Evolutionary conservation across 2,888 invertebrate genomes (phyloP), one percentile per base, ranked within the genome.

Genomic region (Machimus rusticus): DNA sequence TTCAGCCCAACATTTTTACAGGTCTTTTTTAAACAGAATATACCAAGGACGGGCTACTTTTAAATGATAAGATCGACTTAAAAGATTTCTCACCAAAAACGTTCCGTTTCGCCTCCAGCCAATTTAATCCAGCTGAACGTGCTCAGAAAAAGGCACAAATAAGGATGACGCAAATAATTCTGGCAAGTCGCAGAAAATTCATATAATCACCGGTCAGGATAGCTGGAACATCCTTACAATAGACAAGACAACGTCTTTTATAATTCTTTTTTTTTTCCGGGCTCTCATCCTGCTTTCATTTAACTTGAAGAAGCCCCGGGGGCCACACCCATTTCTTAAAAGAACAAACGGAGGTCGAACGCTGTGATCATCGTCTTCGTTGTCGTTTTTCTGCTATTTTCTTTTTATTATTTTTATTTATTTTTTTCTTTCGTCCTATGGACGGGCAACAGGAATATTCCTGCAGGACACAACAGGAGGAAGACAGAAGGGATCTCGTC

Each of bases 241-340:
- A 23, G 66, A 23, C 66, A 12, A 39, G 39, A 66, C 66, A 28
- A 55, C 55, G 55, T 55, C 55, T 19, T 5, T 55, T n/a, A n/a
- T n/a, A n/a, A n/a, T n/a, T n/a, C n/a, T 55, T 43, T 12, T 46
- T 51, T n/a, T n/a, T n/a, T 19, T 6, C 66, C 28, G 66, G 23
- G 5, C 66, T 66, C 19, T 66, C 23, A 23, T 66, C 66, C 23
- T 28, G 66, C 66, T 66, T 66, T 66, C 66, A 66, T 66, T 66
- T 66, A 66, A 66, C 66, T 66, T 46, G 66, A 66, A 66, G 66
- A 66, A 66, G 66, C 66, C 14, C 79, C 43, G 2, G 14, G 46
- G 51, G 51, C 79, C 79, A 79, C 79, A 79, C 79, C 79, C 51
- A 79, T 46, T 79, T 51, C 46, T 51, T 79, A 28, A 23, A 28